These are phyloP conservation scores for Drosophila takahashii DNA, from an alignment of 1,140 invertebrate genomes.

Conservation along the genomic window DNA sequence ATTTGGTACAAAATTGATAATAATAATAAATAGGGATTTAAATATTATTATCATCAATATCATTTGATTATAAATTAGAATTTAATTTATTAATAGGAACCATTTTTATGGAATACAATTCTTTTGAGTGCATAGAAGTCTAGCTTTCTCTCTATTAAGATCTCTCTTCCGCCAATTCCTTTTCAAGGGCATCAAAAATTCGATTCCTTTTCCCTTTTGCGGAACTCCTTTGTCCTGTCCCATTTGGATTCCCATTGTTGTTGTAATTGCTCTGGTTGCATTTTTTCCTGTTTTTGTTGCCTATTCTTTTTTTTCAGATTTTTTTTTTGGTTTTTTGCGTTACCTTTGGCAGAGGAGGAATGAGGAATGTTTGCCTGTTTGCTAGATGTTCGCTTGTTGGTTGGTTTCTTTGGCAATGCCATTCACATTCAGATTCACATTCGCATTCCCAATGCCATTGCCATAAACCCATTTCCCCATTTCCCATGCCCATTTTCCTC, in stretches of 20 bases:
- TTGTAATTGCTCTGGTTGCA: slow-evolving; percentile 37
- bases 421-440: neutral
- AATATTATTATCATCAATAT: too few species aligned
- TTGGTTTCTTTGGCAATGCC: slow-evolving; percentile 17
- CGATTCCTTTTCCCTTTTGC: neutral
- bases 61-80: too few species aligned
- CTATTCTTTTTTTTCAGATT: too few species aligned
- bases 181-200: neutral
- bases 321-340: neutral
- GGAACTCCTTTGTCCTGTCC: slow-evolving; percentile 9
- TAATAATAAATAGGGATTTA: too few species aligned
- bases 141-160: too few species aligned
- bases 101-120: too few species aligned
- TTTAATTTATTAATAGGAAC: too few species aligned
- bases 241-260: slow-evolving; percentile 22
- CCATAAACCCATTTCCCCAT: slow-evolving; percentile 9
- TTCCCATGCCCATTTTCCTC: slow-evolving; percentile 6
- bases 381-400: slow-evolving; percentile 37
- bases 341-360: slow-evolving; percentile 16
- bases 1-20: too few species aligned
- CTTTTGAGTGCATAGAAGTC: too few species aligned
- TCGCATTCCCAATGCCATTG: neutral
- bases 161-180: too few species aligned
- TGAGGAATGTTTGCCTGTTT: slow-evolving; percentile 38
- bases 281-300: slow-evolving; percentile 13